Conservation (phyloP, 2,888 invertebrate species). For the Beris morrisii region DNA sequence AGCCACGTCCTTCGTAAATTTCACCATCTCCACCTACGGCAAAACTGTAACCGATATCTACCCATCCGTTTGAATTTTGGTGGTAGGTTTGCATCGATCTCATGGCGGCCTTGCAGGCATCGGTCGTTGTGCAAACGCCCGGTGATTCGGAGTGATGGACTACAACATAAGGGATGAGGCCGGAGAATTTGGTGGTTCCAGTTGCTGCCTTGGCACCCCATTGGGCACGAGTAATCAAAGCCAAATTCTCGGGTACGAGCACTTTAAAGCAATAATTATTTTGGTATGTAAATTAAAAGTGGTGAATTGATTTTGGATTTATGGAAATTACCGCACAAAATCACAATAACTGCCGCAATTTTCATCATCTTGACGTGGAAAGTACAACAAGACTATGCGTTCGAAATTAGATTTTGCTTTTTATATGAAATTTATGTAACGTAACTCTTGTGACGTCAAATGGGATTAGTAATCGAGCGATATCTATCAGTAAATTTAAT, state of each 20-base stretch:
- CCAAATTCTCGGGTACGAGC: background rate
- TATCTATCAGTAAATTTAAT: too few relatives aligned
- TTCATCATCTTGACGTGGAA: background rate
- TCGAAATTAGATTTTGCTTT: too few relatives aligned
- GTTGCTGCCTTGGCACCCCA: slow-evolving; percentile 49
- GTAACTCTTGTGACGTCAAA: too few relatives aligned
- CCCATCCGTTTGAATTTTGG: slow-evolving; percentile 48
- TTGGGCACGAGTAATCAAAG: slow-evolving; percentile 36
- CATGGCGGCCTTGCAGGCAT: slow-evolving; percentile 44
- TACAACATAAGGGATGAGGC: slow-evolving; percentile 44
- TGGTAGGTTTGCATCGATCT: slow-evolving; percentile 49
- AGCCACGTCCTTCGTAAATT: slow-evolving; percentile 52
- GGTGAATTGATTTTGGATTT: background rate
- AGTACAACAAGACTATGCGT: too few relatives aligned
- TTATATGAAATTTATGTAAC: too few relatives aligned
- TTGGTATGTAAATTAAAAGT: background rate
- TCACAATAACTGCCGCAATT: background rate
- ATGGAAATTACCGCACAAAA: background rate
- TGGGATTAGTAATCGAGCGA: too few relatives aligned
- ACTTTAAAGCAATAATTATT: background rate
- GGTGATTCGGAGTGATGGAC: slow-evolving; percentile 47
- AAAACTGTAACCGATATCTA: slow-evolving; percentile 52
- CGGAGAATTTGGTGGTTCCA: slow-evolving; percentile 42
- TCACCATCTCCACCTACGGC: slow-evolving; percentile 51
- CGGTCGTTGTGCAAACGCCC: slow-evolving; percentile 44